These are phyloP conservation scores for Bruchidius siliquastri DNA, from an alignment of 2,888 invertebrate species.

Conservation along the genomic window DNA sequence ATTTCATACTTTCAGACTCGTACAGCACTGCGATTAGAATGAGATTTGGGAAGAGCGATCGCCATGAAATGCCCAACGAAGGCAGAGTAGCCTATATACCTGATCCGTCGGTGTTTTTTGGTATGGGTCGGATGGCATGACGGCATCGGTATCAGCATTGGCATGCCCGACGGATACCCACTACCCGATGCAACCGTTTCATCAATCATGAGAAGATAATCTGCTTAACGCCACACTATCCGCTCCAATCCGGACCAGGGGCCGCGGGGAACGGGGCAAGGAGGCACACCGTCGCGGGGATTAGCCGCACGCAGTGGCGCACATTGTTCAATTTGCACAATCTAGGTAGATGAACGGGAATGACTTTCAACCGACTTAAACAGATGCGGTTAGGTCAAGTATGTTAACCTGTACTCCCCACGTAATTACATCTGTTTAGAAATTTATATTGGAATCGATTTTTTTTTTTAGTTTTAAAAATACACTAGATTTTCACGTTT, in stretches of 20 bases:
- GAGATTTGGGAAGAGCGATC: background rate
- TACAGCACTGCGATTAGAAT: conserved; percentile 19
- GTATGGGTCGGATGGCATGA: background rate
- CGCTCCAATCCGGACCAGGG: conserved; percentile 40
- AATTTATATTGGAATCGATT: too few relatives aligned
- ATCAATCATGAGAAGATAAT: conserved; percentile 64
- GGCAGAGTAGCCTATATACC: conserved; percentile 24
- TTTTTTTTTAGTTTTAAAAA: too few relatives aligned
- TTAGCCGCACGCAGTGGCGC: conserved; percentile 12
- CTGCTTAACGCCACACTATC: conserved; percentile 56
- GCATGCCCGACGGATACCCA: conserved; percentile 29
- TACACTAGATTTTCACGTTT: too few relatives aligned
- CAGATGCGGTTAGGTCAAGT: too few relatives aligned
- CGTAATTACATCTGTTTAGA: too few relatives aligned
- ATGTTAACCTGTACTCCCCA: too few relatives aligned
- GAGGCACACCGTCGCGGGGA: conserved; percentile 20
- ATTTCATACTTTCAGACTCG: background rate
- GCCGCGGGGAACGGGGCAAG: conserved; percentile 16
- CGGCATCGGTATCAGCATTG: background rate
- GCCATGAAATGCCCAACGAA: conserved; percentile 23
- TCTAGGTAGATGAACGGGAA: too few relatives aligned
- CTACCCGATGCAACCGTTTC: conserved; percentile 43
- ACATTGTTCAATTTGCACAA: background rate
- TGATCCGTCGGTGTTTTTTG: conserved; percentile 20
- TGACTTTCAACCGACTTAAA: too few relatives aligned